A percentile compares a stretch with the other conserved stretches of the same genome.
Evolutionary conservation across 2,888 invertebrate genomes (phyloP).

Genomic region (Hirtodrosophila trivittata): DNA sequence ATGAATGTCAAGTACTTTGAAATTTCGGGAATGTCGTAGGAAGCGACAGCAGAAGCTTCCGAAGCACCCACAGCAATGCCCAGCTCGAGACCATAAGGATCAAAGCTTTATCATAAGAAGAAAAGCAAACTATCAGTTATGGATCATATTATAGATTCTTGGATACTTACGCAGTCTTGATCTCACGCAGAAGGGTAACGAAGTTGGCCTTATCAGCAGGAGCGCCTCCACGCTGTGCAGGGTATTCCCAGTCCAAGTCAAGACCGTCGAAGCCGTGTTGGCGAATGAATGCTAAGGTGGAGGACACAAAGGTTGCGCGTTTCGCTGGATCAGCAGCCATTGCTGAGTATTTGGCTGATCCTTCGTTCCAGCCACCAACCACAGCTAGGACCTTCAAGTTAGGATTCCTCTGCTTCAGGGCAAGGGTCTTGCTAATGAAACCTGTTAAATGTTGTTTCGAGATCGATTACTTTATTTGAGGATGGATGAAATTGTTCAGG

Average conservation of each 20-base stretch:
- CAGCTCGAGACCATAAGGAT: slow-evolving; percentile 85
- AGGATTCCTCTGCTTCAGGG: slow-evolving; percentile 63
- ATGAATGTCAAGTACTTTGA: slow-evolving; percentile 66
- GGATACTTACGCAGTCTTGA: slow-evolving; percentile 63
- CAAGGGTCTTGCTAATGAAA: slow-evolving; percentile 61
- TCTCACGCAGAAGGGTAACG: slow-evolving; percentile 64
- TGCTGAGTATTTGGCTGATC: slow-evolving; percentile 93
- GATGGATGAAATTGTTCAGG: too few relatives aligned
- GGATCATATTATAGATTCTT: background rate
- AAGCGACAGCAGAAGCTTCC: slow-evolving; percentile 41
- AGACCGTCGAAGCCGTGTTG: slow-evolving; percentile 93
- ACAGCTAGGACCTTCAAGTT: slow-evolving; percentile 90
- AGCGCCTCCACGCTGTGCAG: slow-evolving; percentile 85
- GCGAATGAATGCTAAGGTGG: slow-evolving; percentile 90
- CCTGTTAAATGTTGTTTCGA: slow-evolving; percentile 23
- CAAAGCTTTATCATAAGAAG: slow-evolving; percentile 39
- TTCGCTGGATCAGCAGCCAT: slow-evolving; percentile 90
- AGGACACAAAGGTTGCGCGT: slow-evolving; percentile 89
- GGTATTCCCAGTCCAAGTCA: slow-evolving; percentile 97
- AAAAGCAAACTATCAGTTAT: background rate
- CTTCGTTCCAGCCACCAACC: slow-evolving; percentile 97
- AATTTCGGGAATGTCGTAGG: slow-evolving; percentile 73
- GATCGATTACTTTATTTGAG: background rate
- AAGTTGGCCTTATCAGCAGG: slow-evolving; percentile 90
- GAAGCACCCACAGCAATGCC: slow-evolving; percentile 86